These are phyloP conservation scores for Amphibalanus amphitrite DNA, from an alignment of 1,140 invertebrate species.

Conservation along the genomic window DNA sequence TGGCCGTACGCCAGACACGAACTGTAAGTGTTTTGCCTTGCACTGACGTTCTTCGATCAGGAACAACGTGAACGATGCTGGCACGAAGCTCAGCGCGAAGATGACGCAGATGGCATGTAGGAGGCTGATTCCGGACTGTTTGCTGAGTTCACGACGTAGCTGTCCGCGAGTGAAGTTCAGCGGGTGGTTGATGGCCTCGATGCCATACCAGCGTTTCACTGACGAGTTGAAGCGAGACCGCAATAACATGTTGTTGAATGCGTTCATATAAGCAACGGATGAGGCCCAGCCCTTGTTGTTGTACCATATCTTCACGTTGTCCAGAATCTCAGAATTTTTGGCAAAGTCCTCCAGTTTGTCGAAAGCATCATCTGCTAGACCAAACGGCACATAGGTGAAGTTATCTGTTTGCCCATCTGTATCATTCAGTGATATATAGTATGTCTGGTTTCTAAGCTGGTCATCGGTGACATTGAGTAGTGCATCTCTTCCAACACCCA, in stretches of 20 bases:
- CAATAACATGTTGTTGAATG: conserved; percentile 41
- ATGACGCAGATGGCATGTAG: conserved; percentile 39
- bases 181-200: conserved; percentile 37
- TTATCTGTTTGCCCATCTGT: neutral
- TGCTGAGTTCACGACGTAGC: conserved; percentile 23
- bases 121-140: conserved; percentile 22
- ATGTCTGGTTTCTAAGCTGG: neutral
- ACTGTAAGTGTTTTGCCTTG: conserved; percentile 39
- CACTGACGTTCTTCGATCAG: conserved; percentile 36
- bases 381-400: neutral
- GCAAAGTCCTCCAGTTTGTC: conserved; percentile 7
- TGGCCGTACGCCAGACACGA: conserved; percentile 34
- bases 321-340: conserved; percentile 11
- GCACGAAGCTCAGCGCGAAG: conserved; percentile 40
- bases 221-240: conserved; percentile 26
- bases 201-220: conserved; percentile 29
- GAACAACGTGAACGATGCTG: conserved; percentile 39
- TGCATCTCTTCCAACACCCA: conserved; percentile 5
- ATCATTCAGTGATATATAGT: neutral
- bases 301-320: conserved; percentile 40
- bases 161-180: conserved; percentile 35
- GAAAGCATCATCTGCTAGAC: neutral
- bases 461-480: neutral
- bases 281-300: conserved; percentile 46
- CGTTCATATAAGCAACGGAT: conserved; percentile 39